Percentiles rank a stretch among this genome's conserved stretches.
phyloP scores from a whole-genome alignment of 1,140 invertebrate genomes.

The Drosophila sturtevanti region DNA sequence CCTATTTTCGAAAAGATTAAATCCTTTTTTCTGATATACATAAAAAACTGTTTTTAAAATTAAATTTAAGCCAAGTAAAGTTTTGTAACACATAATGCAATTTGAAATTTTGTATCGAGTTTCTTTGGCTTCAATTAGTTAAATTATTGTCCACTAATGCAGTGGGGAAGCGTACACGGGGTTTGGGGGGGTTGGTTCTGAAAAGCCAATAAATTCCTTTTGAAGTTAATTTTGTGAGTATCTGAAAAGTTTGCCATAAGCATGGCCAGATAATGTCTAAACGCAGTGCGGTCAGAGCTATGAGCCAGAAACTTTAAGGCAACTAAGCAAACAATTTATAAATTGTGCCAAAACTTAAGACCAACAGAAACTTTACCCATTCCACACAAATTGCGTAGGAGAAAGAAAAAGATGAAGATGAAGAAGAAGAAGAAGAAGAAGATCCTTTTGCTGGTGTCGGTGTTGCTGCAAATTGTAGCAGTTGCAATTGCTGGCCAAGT shows the following conservation, averaged over 20 bases:
- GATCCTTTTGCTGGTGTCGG: neutral
- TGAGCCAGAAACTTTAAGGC: constrained; percentile 58
- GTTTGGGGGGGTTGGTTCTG: constrained; percentile 32
- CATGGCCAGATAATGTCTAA: constrained; percentile 67
- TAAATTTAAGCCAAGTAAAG: no score
- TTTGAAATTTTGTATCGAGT: neutral
- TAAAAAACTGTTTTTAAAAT: no score
- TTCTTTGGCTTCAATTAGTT: neutral
- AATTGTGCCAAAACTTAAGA: constrained; percentile 73
- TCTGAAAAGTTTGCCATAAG: constrained; percentile 39
- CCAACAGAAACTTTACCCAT: constrained; percentile 46
- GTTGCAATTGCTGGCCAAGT: constrained; percentile 17
- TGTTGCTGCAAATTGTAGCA: constrained; percentile 10
- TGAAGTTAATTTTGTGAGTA: constrained; percentile 54
- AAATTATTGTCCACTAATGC: constrained; percentile 8
- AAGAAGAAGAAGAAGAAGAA: neutral
- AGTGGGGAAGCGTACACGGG: no score
- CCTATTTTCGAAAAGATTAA: no score
- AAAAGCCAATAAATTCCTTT: constrained; percentile 75
- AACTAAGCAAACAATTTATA: constrained; percentile 78
- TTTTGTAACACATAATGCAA: no score
- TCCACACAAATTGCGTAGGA: constrained; percentile 1
- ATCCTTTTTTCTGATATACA: no score
- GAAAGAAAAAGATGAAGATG: no score
- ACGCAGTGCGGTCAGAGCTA: constrained; percentile 18